Evolutionary conservation across 2,113 vertebrate genomes (phyloP), one percentile per base, ranked within the genome.

Genomic region (Pavo muticus): DNA sequence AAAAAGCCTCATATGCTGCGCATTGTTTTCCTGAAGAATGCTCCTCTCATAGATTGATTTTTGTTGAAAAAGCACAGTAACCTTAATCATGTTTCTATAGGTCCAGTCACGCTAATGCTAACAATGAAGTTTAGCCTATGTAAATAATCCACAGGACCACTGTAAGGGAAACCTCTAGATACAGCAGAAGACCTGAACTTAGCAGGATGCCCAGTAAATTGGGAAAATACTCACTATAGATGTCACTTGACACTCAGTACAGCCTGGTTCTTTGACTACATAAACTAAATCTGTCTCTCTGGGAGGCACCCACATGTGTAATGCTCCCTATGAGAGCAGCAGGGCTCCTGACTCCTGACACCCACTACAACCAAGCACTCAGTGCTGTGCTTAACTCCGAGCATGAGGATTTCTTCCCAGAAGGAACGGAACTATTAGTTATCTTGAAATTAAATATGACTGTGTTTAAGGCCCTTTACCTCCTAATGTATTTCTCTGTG

Each of bases 31-130:
- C 81, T 27, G 39, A n/a, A 70, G 67, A 48, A 39, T 3, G 3
- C 56, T 67, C 6, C 64, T 90, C n/a, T 68, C 17, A 9, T 3
- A 44, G 50, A 90, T 74, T 90, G 75, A 74, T 78, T 95, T 96
- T 84, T 90, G 75, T 65, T 80, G 73, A 59, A 88, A 80, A 95
- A 83, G 54, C 0, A 0, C 71, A 88, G 87, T 17, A 76, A 73
- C 68, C 68, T 87, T 87, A 78, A 94, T 69, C 35, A 23, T 65
- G 77, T 84, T 81, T 86, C 44, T 39, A 37, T 21, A 85, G 47
- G 85, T 61, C 57, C 76, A 42, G 25, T n/a, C 65, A 68, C 7
- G n/a, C 19, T 32, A 64, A 25, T 0, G 12, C 65, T 84, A 90
- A 69, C 72, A 56, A 48, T 2, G 64, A 84, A 14, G 13, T n/a